A percentile compares a stretch with the other conserved stretches of the same genome.
Evolutionary conservation across 2,888 invertebrate genomes (phyloP).

Genomic region (Habroteleia sp.): DNA sequence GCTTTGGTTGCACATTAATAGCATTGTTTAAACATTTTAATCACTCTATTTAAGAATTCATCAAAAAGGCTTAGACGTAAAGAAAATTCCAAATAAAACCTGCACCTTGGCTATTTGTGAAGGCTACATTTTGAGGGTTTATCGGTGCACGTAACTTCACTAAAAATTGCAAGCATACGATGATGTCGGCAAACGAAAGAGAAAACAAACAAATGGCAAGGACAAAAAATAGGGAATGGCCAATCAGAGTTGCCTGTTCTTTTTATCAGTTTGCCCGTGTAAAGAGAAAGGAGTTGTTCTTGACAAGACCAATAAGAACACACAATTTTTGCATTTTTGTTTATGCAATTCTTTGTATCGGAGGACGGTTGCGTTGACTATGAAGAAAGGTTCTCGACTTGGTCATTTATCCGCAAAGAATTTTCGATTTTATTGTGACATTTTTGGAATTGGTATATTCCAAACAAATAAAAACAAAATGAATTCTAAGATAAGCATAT

Average conservation of each 20-base stretch:
- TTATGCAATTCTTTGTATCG: conserved; percentile 18
- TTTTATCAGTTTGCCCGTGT: conserved; percentile 36
- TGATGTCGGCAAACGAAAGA: conserved; percentile 14
- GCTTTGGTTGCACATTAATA: no score
- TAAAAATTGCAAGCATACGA: conserved; percentile 30
- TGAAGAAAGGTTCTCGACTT: conserved; percentile 7
- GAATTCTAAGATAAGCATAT: no score
- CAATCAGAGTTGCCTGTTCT: conserved; percentile 38
- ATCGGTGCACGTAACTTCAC: conserved; percentile 3
- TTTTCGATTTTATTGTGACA: no score
- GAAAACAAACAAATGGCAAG: conserved; percentile 32
- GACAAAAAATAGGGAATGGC: conserved; percentile 45
- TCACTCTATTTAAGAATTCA: no score
- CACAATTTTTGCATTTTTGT: conserved; percentile 47
- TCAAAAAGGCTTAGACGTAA: no score
- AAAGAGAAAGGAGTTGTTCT: conserved; percentile 57
- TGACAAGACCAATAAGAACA: conserved; percentile 37
- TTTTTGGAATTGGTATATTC: no score
- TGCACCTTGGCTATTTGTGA: not conserved
- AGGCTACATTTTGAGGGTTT: conserved; percentile 7
- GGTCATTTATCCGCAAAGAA: conserved; percentile 1
- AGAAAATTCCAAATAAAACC: no score
- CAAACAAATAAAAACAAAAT: no score
- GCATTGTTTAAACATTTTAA: no score
- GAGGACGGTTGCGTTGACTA: conserved; percentile 1